Base-by-base conservation (phyloP, 2,797 vertebrate species). In the Ambastaia sidthimunki region DNA sequence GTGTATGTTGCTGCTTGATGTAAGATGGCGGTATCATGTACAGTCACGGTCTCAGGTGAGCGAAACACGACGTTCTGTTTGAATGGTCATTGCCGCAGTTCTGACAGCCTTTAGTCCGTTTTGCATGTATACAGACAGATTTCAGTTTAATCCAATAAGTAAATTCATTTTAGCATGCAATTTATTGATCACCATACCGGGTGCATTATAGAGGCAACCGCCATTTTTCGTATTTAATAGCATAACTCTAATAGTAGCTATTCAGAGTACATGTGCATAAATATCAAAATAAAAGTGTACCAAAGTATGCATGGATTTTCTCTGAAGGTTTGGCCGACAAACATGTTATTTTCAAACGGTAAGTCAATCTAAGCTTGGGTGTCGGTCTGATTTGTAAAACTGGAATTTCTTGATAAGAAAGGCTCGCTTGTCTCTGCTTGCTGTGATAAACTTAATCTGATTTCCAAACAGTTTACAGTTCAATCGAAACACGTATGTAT, bases 171-270 rank as follows among this genome's bases (percentile, higher is more conserved):
- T 2, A 10, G 41, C 52, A 54, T 34, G 73, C 2, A 16, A 19
- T 83, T 71, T 62, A 28, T 28, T 63, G 70, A 23, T 9, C 10
- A 57, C 34, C 21, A 66, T 31, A 52, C 23, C 13, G 44, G 66
- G 69, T 69, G 74, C 71, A 75, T 34, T 50, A 67, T 48, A 77
- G 23, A 74, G 74, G 74, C 71, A 80, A 85, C 85, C 83, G 86
- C 86, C 87, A 87, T 88, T 86, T 87, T 83, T 87, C 48, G 79
- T 81, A 83, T 85, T 76, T 78, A 65, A 70, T 74, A 74, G 54
- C 62, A 73, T 66, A 76, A 71, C 59, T 65, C 13, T 76, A 55
- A 55, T 54, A 57, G 34, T 44, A 44, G 57, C 21, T 57, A 55
- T 44, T 2, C 41, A 10, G 41, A 44, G 41, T 44, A 44, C 10